Base-by-base conservation (phyloP, 2,113 vertebrate genomes). In the Nothocercus julius region DNA sequence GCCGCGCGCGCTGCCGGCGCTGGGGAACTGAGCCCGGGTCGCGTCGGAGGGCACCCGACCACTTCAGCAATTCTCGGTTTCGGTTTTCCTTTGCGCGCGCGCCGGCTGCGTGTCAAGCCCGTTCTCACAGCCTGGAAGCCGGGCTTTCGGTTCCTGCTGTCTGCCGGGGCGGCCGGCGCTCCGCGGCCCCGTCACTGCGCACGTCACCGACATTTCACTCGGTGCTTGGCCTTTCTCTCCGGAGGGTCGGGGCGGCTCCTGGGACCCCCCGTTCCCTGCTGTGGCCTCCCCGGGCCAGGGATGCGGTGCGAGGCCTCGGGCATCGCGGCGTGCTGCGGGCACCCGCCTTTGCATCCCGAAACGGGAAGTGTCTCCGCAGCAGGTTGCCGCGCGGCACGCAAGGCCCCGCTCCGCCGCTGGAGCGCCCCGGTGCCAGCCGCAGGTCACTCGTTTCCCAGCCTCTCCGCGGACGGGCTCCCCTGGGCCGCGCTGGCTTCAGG, bases 11-110 rank as follows among this genome's bases (percentile, higher is more conserved):
- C 85, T 62, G 13, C 0, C 32, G 16, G 85, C 89, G 87, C 87
- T 86, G 85, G 91, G 97, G 97, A 97, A 97, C 97, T 95, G 92
- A 98, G 93, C 91, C 95, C 36, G 4, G 91, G 85, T 97, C 96
- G 92, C 1, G 64, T 63, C 4, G 13, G 5, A 81, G 95, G 87
- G 95, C 92, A 91, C 82, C 89, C 79, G 83, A 95, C 95, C 92
- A 54, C 89, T 96, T 96, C 87, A 92, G 91, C 95, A 95, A 92
- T 96, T 96, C 93, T 93, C 77, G 70, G 95, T 97, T 97, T 98
- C 96, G n/a, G 97, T 98, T 98, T 98, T 98, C 95, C 97, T 98
- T 98, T 97, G 94, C 72, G 81, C 95, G 94, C 24, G 85, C 83
- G 85, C 93, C 94, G 95, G 4, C 58, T 97, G 96, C 94, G 62